Evolutionary conservation across 2,797 vertebrate species (phyloP), one percentile per base, ranked within the genome.

Genomic region (Buphagus erythrorhynchus): DNA sequence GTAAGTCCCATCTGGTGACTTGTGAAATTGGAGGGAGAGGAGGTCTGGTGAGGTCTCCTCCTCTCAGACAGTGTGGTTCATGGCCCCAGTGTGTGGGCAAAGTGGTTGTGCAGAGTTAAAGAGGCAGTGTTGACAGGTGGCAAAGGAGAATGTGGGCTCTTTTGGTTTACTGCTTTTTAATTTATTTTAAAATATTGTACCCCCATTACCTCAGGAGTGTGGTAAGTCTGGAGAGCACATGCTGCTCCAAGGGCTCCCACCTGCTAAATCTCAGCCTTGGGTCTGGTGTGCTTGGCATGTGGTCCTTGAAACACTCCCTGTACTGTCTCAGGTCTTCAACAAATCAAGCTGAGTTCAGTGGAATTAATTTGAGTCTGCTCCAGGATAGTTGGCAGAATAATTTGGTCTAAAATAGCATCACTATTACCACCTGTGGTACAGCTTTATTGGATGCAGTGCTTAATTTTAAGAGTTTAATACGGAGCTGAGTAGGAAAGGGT

Each of bases 321-420:
- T 33, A 7, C 55, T 28, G 20, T 26, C 14, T 1, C 28, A 38
- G 65, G 35, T 51, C 75, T 45, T 28, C 75, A 55, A 31, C 46
- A 78, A 36, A 81, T 91, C 91, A 83, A 80, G 89, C 82, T 86
- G 89, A 43, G 87, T 78, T 91, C 20, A 66, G 51, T 84, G 93
- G 43, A 92, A 92, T 95, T 97, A 83, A 79, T 68, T 65, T 96
- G 92, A 79, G 49, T 65, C 75, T 75, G 29, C 62, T 93, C 51
- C 95, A 96, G 83, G 58, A 66, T 12, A 24, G 66, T 14, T 91
- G 92, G 96, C 94, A 95, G 79, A 77, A 76, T 86, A 75, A 69
- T n/a, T 77, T 74, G 26, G n/a, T 88, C 62, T 68, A 69, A 95
- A 92, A 91, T 92, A 96, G 79, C 75, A 86, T 69, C 58, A 19